These are phyloP conservation scores for Chloebia gouldiae DNA, from an alignment of 2,113 vertebrate genomes.

Conservation along the genomic window DNA sequence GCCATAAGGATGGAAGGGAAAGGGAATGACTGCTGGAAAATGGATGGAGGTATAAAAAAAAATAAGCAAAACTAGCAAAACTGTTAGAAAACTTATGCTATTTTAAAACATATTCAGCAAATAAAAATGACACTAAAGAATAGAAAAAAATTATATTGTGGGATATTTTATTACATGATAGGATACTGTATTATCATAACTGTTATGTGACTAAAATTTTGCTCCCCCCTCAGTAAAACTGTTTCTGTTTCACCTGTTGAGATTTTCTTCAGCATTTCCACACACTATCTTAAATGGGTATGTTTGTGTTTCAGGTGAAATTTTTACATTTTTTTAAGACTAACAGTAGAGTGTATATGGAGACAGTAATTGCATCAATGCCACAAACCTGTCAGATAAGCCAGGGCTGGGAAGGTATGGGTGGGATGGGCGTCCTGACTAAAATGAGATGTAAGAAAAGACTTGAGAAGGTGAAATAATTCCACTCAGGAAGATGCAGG, in stretches of 20 bases:
- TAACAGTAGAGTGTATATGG: neutral
- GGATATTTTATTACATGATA: neutral
- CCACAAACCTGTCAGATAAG: neutral
- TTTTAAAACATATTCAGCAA: neutral
- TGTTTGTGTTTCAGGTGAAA: neutral
- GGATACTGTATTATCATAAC: neutral
- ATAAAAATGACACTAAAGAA: neutral
- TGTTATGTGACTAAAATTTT: neutral
- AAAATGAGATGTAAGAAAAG: neutral
- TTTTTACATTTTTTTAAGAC: neutral
- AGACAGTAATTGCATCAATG: constrained; percentile 6
- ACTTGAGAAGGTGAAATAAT: constrained; percentile 20
- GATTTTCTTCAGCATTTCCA: neutral
- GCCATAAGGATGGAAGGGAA: neutral
- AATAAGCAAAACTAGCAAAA: neutral
- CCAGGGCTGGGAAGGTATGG: neutral
- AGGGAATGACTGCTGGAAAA: neutral
- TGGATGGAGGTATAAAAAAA: neutral
- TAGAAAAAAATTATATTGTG: neutral
- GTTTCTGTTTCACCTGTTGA: neutral
- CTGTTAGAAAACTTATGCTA: neutral
- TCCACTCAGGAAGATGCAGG: neutral
- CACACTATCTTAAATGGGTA: neutral
- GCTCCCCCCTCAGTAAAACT: neutral
- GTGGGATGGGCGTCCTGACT: neutral